These are phyloP conservation scores for Tinamus guttatus DNA, from an alignment of 2,113 vertebrate species.

Conservation along the genomic window DNA sequence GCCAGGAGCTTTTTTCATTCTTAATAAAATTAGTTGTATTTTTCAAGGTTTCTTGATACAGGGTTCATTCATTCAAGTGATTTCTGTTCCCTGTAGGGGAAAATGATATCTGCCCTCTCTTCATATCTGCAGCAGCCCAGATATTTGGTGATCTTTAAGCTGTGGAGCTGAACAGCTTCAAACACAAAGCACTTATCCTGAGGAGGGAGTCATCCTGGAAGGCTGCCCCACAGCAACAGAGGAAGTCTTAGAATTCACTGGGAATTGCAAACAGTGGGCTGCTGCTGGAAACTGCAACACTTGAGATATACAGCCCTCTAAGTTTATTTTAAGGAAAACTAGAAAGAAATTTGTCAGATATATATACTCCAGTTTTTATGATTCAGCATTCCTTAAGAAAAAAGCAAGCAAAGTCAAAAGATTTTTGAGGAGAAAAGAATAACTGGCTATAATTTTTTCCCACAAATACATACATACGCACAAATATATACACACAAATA, in stretches of 20 bases:
- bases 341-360: neutral
- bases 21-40: neutral
- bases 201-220: neutral
- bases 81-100: neutral
- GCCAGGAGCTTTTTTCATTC: neutral
- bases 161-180: neutral
- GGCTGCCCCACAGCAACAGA: neutral
- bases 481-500: too few relatives aligned
- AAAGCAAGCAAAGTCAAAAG: neutral
- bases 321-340: neutral
- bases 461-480: too few relatives aligned
- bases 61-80: neutral
- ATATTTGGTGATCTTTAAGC: neutral
- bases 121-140: neutral
- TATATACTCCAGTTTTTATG: neutral
- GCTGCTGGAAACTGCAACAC: neutral
- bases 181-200: neutral
- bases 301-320: neutral
- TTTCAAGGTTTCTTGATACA: neutral
- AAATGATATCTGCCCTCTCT: neutral
- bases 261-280: neutral
- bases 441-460: neutral
- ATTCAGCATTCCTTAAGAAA: neutral
- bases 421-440: neutral
- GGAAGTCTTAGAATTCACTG: neutral